phyloP scores from a whole-genome alignment of 2,797 vertebrate genomes.

The Epinephelus coioides region DNA sequence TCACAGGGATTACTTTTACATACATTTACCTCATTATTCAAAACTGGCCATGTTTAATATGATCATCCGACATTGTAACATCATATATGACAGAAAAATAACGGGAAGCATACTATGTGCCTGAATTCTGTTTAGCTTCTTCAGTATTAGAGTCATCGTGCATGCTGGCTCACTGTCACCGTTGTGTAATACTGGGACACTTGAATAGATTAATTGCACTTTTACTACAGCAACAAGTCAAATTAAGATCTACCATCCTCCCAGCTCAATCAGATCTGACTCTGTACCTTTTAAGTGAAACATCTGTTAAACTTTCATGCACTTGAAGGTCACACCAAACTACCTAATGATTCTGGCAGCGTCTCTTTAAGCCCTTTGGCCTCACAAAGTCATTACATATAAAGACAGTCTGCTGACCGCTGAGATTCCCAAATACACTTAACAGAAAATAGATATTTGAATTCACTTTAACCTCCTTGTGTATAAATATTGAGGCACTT shows the following conservation, averaged over 20 bases:
- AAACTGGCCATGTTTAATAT: too few relatives aligned
- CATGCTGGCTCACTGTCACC: not conserved
- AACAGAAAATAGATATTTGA: constrained; percentile 18
- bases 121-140: not conserved
- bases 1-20: too few relatives aligned
- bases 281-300: not conserved
- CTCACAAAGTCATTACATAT: constrained; percentile 19
- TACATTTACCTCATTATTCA: too few relatives aligned
- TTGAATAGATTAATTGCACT: too few relatives aligned
- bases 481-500: constrained; percentile 39
- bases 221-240: too few relatives aligned
- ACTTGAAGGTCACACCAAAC: constrained; percentile 1
- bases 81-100: too few relatives aligned
- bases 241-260: too few relatives aligned
- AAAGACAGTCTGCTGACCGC: constrained; percentile 13
- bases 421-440: not conserved
- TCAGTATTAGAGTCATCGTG: not conserved
- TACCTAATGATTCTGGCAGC: not conserved
- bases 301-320: not conserved
- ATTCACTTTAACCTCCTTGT: not conserved
- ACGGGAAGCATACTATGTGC: too few relatives aligned
- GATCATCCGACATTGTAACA: too few relatives aligned
- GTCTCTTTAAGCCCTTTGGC: constrained; percentile 34
- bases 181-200: too few relatives aligned
- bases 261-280: not conserved